Evolutionary conservation across 2,113 vertebrate species (phyloP).

Genomic region (Gymnogyps californianus): DNA sequence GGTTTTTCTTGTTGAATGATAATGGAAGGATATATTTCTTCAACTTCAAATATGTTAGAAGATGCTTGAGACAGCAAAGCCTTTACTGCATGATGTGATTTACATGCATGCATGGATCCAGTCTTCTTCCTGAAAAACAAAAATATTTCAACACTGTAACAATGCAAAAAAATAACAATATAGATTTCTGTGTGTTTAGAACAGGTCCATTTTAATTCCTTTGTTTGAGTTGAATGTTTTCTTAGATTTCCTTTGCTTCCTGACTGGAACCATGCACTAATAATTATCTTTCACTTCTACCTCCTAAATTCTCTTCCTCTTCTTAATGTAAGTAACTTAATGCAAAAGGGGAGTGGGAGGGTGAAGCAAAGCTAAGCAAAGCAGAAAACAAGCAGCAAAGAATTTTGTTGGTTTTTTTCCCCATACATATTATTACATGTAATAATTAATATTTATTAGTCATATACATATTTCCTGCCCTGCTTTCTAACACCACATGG

Average conservation of each 20-base stretch:
- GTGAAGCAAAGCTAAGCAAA: conserved; percentile 30
- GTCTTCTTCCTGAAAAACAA: conserved; percentile 20
- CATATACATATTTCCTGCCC: conserved; percentile 22
- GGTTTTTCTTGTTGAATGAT: not conserved
- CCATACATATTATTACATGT: not conserved
- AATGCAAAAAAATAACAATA: not conserved
- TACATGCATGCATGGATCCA: not conserved
- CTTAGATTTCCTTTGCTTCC: conserved; percentile 47
- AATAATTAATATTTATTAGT: conserved; percentile 1
- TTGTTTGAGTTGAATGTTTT: conserved; percentile 47
- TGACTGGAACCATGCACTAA: conserved; percentile 55
- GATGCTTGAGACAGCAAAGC: not conserved
- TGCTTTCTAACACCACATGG: conserved; percentile 67
- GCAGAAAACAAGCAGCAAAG: not conserved
- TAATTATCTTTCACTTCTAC: conserved; percentile 58
- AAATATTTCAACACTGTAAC: not conserved
- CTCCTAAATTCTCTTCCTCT: conserved; percentile 68
- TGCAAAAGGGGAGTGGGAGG: conserved; percentile 2
- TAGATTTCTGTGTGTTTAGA: not conserved
- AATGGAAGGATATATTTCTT: not conserved
- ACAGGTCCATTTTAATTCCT: conserved; percentile 19
- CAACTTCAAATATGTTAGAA: not conserved
- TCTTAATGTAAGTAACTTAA: conserved; percentile 74
- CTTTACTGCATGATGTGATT: not conserved
- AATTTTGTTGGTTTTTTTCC: not conserved